Evolutionary conservation across 2,797 vertebrate species (phyloP), one percentile per base, ranked within the genome.

Genomic region (Ctenopoma multispine): DNA sequence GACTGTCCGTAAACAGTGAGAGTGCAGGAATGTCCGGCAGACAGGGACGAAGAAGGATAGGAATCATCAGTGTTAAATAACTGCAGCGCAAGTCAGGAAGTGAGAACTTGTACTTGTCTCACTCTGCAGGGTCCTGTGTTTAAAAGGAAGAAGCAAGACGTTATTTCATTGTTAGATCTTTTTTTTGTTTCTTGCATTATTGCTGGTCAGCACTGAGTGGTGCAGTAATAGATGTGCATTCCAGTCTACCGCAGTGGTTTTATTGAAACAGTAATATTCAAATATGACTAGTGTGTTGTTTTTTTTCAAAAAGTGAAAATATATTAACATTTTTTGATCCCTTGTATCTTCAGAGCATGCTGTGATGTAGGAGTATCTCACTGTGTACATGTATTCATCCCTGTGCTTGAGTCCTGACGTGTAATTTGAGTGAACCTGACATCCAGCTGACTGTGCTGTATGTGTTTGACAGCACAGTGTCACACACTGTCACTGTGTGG

Each of bases 11-110:
- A 72, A 77, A 83, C 62, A 72, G 23, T 55, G 46, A 49, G 50
- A 58, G 61, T 10, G 61, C 61, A 65, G 80, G 79, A 81, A 82
- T 61, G 72, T 88, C 75, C 48, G 71, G 81, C 56, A 40, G 55
- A 64, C 63, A 5, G 40, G 58, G 56, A 60, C 34, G 44, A 23
- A 36, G 17, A 56, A 68, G 58, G 55, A 75, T 7, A 34, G 57
- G 72, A 62, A 15, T 53, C 73, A 41, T 77, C 38, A 48, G 41
- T 70, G 31, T 71, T 76, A 54, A 77, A 71, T 60, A 43, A 29
- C 54, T 21, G 59, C 51, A 49, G 57, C 31, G 17, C 50, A 27
- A 36, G n/a, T 65, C 57, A 80, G 82, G 84, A 88, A 76, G 75
- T 72, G 3, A 62, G 73, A 58, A 24, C 20, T 15, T 40, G 44